A percentile compares a stretch with the other conserved stretches of the same genome.
Conservation (phyloP, 2,113 vertebrate species). For the Copsychus sechellarum region DNA sequence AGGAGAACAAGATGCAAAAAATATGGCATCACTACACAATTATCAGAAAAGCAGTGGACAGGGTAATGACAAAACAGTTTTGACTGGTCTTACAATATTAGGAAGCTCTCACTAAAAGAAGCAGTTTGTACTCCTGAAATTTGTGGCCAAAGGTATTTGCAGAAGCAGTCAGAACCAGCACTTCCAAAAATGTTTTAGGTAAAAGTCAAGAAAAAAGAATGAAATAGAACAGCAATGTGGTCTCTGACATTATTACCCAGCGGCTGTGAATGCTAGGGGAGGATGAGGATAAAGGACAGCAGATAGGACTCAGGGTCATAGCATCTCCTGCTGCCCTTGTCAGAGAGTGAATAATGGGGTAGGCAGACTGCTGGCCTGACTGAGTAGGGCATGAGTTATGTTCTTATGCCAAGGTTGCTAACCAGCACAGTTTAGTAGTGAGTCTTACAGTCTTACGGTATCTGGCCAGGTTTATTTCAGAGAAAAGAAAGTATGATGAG, state of each 20-base stretch:
- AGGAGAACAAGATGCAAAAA: background rate
- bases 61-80: background rate
- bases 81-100: background rate
- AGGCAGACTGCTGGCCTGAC: background rate
- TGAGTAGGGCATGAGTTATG: background rate
- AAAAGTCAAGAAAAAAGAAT: background rate
- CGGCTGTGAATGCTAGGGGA: background rate
- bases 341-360: background rate
- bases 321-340: background rate
- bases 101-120: background rate
- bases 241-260: background rate
- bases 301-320: background rate
- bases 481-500: background rate
- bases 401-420: background rate
- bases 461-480: background rate
- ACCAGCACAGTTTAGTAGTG: background rate
- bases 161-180: background rate
- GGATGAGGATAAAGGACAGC: background rate
- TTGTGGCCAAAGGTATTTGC: background rate
- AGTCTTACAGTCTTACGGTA: background rate
- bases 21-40: fast-evolving
- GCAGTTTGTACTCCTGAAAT: background rate
- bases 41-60: background rate
- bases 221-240: background rate
- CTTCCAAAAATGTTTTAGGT: background rate